phyloP scores from a whole-genome alignment of 2,888 invertebrate genomes.

The Drosophila mimica region DNA sequence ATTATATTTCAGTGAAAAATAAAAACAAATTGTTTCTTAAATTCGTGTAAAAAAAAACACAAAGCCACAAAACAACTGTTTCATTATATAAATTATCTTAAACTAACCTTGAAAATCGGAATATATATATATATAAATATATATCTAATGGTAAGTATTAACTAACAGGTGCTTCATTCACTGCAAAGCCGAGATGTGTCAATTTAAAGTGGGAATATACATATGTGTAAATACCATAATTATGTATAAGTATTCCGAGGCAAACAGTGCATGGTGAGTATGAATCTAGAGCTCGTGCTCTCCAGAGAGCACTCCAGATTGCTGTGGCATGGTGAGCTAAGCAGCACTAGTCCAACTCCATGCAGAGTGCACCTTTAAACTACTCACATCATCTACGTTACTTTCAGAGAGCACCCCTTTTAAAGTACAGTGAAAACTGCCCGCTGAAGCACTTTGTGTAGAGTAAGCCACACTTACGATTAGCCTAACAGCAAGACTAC shows the following conservation, averaged over 20 bases:
- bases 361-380: constrained; percentile 24
- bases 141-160: not conserved
- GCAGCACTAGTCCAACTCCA: constrained; percentile 25
- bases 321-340: constrained; percentile 18
- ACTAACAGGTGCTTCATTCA: constrained; percentile 11
- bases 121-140: not conserved
- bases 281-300: constrained; percentile 16
- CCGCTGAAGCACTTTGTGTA: not conserved
- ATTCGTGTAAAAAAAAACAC: constrained; percentile 79
- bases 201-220: constrained; percentile 10
- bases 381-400: constrained; percentile 5
- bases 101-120: not conserved
- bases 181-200: constrained; percentile 17
- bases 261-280: constrained; percentile 41
- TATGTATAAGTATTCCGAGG: not conserved
- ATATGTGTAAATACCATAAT: not conserved
- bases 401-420: constrained; percentile 8
- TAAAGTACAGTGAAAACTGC: not conserved
- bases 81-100: constrained; percentile 14
- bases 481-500: not conserved
- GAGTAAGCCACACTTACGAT: not conserved
- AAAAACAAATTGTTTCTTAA: constrained; percentile 81
- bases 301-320: constrained; percentile 10
- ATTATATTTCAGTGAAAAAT: constrained; percentile 82
- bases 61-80: constrained; percentile 58